These are phyloP conservation scores for Euleptes europaea DNA, from an alignment of 2,113 vertebrate species.

Conservation along the genomic window DNA sequence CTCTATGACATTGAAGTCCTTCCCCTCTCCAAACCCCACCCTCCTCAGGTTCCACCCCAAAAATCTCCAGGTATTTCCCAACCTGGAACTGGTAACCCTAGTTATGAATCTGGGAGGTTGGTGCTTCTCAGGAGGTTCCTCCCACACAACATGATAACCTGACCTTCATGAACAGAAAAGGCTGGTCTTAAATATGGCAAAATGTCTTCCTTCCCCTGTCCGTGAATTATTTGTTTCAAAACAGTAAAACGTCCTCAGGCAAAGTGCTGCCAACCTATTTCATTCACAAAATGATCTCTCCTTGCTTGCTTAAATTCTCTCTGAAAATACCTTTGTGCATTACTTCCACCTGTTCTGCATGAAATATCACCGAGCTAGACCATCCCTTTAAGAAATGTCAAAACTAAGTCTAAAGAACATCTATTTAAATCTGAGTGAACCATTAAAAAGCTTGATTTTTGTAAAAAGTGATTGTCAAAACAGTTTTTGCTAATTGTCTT, in stretches of 20 bases:
- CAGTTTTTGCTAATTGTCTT: conserved; percentile 15
- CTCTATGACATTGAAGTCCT: too few relatives aligned
- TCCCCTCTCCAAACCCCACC: too few relatives aligned
- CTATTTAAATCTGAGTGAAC: conserved; percentile 22
- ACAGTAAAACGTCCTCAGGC: conserved; percentile 46
- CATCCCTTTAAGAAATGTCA: neutral
- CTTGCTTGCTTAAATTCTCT: conserved; percentile 43
- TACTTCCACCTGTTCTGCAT: conserved; percentile 33
- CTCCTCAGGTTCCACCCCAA: too few relatives aligned
- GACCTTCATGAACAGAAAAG: conserved; percentile 15
- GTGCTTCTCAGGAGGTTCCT: neutral
- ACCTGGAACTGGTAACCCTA: too few relatives aligned
- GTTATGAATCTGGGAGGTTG: neutral
- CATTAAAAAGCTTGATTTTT: conserved; percentile 9
- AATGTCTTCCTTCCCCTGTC: conserved; percentile 15
- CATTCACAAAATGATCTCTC: conserved; percentile 46
- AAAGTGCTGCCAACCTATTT: conserved; percentile 43
- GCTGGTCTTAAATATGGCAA: conserved; percentile 10
- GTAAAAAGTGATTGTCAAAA: neutral
- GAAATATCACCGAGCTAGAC: conserved; percentile 25
- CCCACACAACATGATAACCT: neutral
- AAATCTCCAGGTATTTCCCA: too few relatives aligned
- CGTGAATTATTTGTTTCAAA: conserved; percentile 48
- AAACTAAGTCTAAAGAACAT: conserved; percentile 10
- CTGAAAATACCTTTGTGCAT: neutral